phyloP scores from a whole-genome alignment of 1,140 invertebrate genomes.

The Colletes gigas region DNA sequence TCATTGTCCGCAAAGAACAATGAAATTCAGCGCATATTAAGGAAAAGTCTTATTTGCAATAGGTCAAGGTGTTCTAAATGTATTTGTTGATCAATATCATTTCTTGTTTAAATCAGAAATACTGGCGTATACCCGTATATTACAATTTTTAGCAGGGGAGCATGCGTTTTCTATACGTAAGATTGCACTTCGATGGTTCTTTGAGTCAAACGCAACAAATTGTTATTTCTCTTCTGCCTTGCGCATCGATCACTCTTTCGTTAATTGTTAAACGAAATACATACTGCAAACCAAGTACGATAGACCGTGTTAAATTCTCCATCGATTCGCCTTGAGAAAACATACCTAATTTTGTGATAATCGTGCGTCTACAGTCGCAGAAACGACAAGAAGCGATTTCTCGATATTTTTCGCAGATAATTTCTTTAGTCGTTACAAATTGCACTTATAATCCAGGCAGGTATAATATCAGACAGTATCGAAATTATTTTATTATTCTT shows the following conservation, averaged over 20 bases:
- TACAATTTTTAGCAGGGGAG: conserved; percentile 5
- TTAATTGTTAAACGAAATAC: conserved; percentile 4
- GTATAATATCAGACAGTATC: conserved; percentile 30
- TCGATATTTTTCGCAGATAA: background rate
- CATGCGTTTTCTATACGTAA: background rate
- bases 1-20: background rate
- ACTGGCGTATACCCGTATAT: conserved; percentile 20
- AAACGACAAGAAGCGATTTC: background rate
- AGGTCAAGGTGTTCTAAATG: background rate
- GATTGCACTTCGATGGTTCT: background rate
- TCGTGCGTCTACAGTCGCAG: background rate
- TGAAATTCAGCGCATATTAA: background rate
- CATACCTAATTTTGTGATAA: conserved; percentile 7
- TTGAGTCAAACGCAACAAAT: conserved; percentile 5
- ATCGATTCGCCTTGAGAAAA: too few species aligned
- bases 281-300: background rate
- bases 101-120: conserved; percentile 23
- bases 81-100: conserved; percentile 1
- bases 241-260: background rate
- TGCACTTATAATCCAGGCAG: conserved; percentile 10
- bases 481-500: conserved; percentile 32
- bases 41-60: background rate
- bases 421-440: background rate
- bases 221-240: background rate
- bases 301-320: background rate